These are phyloP conservation scores for Elephantulus edwardii DNA, from an alignment of 2,113 vertebrate species.

Conservation along the genomic window DNA sequence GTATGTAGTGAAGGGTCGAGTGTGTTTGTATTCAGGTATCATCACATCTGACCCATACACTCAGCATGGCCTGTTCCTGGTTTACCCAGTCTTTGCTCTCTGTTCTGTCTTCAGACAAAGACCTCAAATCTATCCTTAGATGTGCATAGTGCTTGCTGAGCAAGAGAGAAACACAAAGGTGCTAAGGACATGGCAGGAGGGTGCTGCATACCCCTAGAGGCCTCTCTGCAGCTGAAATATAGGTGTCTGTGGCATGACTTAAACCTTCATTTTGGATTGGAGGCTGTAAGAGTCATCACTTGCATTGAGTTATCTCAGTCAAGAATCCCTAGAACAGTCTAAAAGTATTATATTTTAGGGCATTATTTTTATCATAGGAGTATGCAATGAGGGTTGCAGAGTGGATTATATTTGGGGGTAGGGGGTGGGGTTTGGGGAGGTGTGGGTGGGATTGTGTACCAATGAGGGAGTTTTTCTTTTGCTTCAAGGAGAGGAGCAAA, in stretches of 20 bases:
- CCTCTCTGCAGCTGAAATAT: background rate
- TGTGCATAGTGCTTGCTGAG: background rate
- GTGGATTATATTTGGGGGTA: no score
- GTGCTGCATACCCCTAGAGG: background rate
- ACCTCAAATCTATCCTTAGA: rapidly evolving
- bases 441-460: no score
- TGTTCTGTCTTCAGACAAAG: background rate
- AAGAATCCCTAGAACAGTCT: background rate
- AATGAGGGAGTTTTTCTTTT: no score
- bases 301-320: background rate
- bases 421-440: no score
- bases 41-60: rapidly evolving
- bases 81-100: background rate
- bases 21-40: background rate
- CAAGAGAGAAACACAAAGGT: background rate
- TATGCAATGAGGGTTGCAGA: no score
- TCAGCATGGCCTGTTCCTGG: background rate
- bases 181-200: no score
- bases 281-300: background rate
- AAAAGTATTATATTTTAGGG: no score
- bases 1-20: background rate
- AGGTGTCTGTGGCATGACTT: background rate
- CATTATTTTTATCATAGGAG: no score
- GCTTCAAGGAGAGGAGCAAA: no score
- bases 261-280: background rate